Conservation (phyloP, 1,140 invertebrate genomes). For the Leucophenga varia region DNA sequence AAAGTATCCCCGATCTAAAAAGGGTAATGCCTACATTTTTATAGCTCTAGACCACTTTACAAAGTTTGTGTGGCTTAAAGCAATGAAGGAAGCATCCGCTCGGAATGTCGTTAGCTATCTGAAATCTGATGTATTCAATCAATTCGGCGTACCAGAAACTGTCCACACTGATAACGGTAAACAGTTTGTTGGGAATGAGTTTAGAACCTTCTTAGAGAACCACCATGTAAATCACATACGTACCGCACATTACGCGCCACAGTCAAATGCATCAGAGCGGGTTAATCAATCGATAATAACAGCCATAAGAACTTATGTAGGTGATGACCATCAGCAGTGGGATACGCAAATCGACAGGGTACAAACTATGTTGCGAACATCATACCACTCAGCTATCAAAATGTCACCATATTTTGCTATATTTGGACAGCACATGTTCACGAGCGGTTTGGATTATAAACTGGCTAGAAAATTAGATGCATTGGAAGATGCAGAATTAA, state of each 20-base stretch:
- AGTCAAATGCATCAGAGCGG: constrained; percentile 7
- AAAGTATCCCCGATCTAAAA: too few species aligned
- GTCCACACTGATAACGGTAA: background rate
- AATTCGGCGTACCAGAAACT: background rate
- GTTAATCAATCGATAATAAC: constrained; percentile 5
- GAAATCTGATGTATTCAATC: background rate
- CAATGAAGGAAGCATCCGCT: background rate
- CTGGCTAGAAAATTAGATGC: background rate
- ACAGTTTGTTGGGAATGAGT: too few species aligned
- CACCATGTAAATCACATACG: constrained; percentile 5
- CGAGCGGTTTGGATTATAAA: background rate
- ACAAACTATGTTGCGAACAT: background rate
- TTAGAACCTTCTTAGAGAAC: too few species aligned
- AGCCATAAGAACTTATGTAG: background rate
- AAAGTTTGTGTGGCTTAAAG: too few species aligned
- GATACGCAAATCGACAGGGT: background rate
- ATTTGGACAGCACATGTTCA: constrained; percentile 11
- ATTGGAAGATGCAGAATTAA: too few species aligned
- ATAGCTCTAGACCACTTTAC: background rate
- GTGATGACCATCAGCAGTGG: constrained; percentile 3
- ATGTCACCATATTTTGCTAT: constrained; percentile 1
- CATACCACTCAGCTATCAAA: background rate
- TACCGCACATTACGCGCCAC: constrained; percentile 2
- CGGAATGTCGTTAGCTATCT: background rate
- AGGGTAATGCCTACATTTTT: background rate